Conservation (phyloP, 2,888 invertebrate genomes). For the Heliconius hortense region DNA sequence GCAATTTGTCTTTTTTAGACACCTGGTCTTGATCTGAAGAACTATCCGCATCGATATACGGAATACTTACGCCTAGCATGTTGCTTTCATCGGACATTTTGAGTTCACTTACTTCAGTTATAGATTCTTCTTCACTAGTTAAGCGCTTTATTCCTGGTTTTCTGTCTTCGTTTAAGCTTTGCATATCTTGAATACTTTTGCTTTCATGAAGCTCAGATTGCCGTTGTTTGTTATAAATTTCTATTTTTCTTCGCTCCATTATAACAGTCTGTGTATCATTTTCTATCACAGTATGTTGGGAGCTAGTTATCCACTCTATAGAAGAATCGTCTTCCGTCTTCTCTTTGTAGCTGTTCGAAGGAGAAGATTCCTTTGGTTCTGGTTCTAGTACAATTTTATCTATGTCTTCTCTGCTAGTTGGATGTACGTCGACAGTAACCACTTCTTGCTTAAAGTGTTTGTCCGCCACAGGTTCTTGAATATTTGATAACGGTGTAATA, state of each 20-base stretch:
- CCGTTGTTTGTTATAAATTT: conserved; percentile 82
- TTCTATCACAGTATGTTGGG: conserved; percentile 72
- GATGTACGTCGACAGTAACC: conserved; percentile 76
- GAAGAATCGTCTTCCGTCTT: conserved; percentile 76
- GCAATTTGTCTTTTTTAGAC: conserved; percentile 57
- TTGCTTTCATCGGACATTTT: conserved; percentile 79
- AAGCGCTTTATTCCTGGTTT: conserved; percentile 77
- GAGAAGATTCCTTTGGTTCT: conserved; percentile 61
- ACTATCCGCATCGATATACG: conserved; percentile 81
- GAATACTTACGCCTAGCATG: conserved; percentile 73
- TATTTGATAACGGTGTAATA: conserved; percentile 63
- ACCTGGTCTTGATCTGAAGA: conserved; percentile 74
- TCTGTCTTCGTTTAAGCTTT: conserved; percentile 61
- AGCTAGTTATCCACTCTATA: conserved; percentile 74
- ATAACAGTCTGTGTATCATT: conserved; percentile 84
- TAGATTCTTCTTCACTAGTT: conserved; percentile 86
- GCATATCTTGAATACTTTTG: conserved; percentile 67
- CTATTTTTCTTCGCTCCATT: conserved; percentile 83
- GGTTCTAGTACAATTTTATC: conserved; percentile 48
- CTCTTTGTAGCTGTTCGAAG: conserved; percentile 69
- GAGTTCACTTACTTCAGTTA: conserved; percentile 85
- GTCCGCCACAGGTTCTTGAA: conserved; percentile 60
- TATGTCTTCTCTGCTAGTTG: conserved; percentile 58
- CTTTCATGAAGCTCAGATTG: conserved; percentile 72
- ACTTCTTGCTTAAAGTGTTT: conserved; percentile 78